Base-by-base conservation (phyloP, 2,888 invertebrate species). In the Dendrolimus houi region DNA sequence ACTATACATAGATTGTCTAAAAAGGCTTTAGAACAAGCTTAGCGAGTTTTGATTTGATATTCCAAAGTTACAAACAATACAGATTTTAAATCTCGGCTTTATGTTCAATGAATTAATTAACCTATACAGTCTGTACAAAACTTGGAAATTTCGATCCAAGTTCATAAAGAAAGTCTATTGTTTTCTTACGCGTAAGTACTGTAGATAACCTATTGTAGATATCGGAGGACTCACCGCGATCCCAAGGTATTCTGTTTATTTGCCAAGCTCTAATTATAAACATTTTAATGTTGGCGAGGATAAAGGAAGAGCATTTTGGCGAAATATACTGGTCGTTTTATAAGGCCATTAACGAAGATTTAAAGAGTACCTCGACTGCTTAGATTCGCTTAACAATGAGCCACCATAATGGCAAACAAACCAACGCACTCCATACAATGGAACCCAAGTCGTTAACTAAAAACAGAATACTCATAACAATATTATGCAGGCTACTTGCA, bases 321-420 rank as follows among this genome's bases (percentile, higher is more conserved):
- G 59, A 74, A 79, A 84, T 83, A 80, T 82, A 83, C 80, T 75
- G 80, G 77, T 67, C 78, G 77, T 80, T 85, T 85, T 82, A 84
- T 83, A 83, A 81, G 83, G 75, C 80, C 82, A 84, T 85, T 85
- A 84, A 76, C 65, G 81, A 82, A 85, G 84, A 85, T 85, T 85
- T 85, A 85, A 82, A 81, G 83, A 81, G 81, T 79, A 75, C 76
- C 77, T 76, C 70, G 65, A 70, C 72, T 79, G 80, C 76, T 81
- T 82, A 79, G 70, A 81, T 81, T 80, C 75, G 79, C 73, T 76
- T 80, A 76, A 81, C 85, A 84, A 83, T 83, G 79, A 78, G 75
- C 72, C 70, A 68, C 69, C 65, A 67, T 81, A 81, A 82, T 79
- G 69, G 78, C 70, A 75, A 79, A 81, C 81, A 80, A 78, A 76